These are phyloP conservation scores for Meles meles DNA, from an alignment of 2,113 vertebrate species.

Conservation along the genomic window DNA sequence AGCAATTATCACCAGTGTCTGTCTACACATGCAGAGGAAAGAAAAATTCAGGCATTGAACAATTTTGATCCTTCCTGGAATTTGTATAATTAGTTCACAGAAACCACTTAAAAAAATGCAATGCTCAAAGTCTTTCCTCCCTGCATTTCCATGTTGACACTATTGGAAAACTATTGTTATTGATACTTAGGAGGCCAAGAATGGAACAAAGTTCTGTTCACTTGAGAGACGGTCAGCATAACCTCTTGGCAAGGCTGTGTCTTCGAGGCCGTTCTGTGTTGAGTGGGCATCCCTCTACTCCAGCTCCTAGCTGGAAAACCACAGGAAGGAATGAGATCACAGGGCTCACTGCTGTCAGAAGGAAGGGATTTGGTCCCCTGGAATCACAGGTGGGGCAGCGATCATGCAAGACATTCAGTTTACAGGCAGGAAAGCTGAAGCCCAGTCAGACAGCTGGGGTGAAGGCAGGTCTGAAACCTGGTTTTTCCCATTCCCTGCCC, in stretches of 20 bases:
- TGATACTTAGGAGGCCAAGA: neutral
- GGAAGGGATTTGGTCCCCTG: no score
- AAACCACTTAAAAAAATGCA: neutral
- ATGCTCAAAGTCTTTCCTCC: neutral
- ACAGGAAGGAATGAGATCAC: neutral
- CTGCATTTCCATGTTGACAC: neutral
- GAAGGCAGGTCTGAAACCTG: neutral
- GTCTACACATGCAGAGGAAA: neutral
- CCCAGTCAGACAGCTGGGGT: neutral
- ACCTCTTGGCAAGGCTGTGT: fast-evolving
- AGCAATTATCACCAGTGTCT: neutral
- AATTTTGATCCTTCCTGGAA: neutral
- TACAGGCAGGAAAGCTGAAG: neutral
- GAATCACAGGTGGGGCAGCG: neutral
- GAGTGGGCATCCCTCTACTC: neutral
- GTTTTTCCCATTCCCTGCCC: neutral
- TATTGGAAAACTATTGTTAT: fast-evolving
- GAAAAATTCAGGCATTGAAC: neutral
- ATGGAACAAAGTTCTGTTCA: neutral
- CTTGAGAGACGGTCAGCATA: neutral
- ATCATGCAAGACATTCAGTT: neutral
- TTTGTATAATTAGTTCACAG: neutral
- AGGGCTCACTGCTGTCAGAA: neutral
- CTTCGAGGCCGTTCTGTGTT: neutral
- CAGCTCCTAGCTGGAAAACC: neutral